Evolutionary conservation across 2,888 invertebrate species (phyloP).

Genomic region (Horisme vitalbata): DNA sequence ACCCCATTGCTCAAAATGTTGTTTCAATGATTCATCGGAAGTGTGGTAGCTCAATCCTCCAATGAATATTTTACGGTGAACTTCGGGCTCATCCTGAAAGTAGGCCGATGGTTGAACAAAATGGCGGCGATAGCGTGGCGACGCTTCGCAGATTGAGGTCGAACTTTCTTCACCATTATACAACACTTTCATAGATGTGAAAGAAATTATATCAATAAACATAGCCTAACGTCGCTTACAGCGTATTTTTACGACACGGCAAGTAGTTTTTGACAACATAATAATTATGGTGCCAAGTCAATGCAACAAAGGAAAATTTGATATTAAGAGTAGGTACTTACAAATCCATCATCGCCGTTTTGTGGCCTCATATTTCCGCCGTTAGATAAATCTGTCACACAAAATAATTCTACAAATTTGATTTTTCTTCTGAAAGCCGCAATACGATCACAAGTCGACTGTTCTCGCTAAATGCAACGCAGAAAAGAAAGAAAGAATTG

Average conservation of each 20-base stretch:
- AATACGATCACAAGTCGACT: conserved; percentile 46
- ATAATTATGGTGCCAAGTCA: not conserved
- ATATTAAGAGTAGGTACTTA: conserved; percentile 51
- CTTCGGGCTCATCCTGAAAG: conserved; percentile 88
- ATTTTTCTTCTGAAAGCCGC: conserved; percentile 28
- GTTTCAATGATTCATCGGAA: conserved; percentile 95
- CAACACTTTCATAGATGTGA: not conserved
- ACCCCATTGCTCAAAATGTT: conserved; percentile 98
- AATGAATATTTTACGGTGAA: conserved; percentile 96
- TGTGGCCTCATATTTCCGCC: conserved; percentile 67
- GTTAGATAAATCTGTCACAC: conserved; percentile 16
- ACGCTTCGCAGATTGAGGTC: conserved; percentile 11
- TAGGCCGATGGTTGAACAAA: conserved; percentile 67
- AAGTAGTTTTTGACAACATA: not conserved
- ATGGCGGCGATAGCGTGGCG: conserved; percentile 64
- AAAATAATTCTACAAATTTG: conserved; percentile 3
- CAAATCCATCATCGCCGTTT: conserved; percentile 77
- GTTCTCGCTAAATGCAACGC: conserved; percentile 59
- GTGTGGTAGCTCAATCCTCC: conserved; percentile 97
- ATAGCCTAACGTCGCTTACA: not conserved
- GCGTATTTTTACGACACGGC: not conserved
- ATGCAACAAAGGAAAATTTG: not conserved
- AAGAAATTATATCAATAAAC: not conserved
- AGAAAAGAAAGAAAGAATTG: conserved; percentile 59
- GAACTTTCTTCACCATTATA: not conserved